Base-by-base conservation (phyloP, 2,888 invertebrate species). In the Mylabris sibirica region DNA sequence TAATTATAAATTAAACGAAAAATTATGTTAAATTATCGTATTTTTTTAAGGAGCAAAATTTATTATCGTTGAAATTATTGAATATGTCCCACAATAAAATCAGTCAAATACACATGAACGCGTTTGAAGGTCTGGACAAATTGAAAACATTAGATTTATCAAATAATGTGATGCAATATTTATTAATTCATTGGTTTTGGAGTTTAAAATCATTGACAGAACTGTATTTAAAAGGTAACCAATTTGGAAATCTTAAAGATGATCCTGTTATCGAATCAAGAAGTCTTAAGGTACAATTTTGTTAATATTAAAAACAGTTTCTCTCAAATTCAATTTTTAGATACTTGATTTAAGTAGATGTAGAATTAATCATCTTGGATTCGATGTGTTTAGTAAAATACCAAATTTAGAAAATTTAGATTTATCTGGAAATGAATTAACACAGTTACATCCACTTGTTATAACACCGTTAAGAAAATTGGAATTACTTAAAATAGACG, bases 191-290 rank as follows among this genome's bases (percentile, higher is more conserved):
- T 70, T 80, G 91, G 66, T 89, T 91, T 75, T 88, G 87, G 82
- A 85, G 88, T 44, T 88, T 90, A 20, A 83, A 84, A 2, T 82
- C 85, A 22, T 80, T 91, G 8, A 81, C 85, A 24, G 85, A 85
- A 60, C 80, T 91, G 0, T 90, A 90, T 78, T 81, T 91, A 66
- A 89, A 89, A 59, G 88, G 88, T 14, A 91, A 91, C 78, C 88
- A 90, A 67, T 88, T 91, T 72, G 88, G 88, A 35, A 65, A 68
- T 30, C 75, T 80, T 12, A 76, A 86, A 69, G 86, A 88, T 76
- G 87, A 87, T 70, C 89, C 90, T 0, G 82, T 89, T 65, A 71
- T 91, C n/a, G 86, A 87, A 78, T 89, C 90, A 76, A 79, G 80
- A 1, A 85, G 87, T 68, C 79, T 89, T 57, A 84, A 87, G 85